Evolutionary conservation across 1,140 invertebrate species (phyloP), one percentile per base, ranked within the genome.

Genomic region (Anastrepha ludens): DNA sequence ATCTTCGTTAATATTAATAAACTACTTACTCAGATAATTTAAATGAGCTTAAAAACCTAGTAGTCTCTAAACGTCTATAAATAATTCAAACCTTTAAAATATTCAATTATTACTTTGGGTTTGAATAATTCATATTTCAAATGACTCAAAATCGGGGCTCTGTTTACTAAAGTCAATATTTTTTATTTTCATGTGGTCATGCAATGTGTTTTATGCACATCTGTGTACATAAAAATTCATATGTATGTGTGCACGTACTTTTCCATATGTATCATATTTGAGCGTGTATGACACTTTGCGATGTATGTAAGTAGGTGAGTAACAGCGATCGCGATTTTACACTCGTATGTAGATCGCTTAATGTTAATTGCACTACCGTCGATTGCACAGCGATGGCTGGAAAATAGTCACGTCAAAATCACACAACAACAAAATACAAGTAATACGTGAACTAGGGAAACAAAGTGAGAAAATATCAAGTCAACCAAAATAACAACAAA

Each of bases 291-390:
- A 47, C 70, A 74, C 39, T 74, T 74, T 44, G 39, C 39, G 70
- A 47, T 50, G 70, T 70, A 74, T 44, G 44, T 47, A 50, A 70
- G 39, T 74, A 74, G 29, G 70, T 74, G 70, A 74, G 41, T 74
- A 74, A 74, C 17, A 47, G 39, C 17, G 39, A 47, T 74, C 70
- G 47, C 70, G 70, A 74, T 74, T 74, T 74, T 17, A 74, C 11
- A 55, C 50, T 55, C 11, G 11, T 62, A 62, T 62, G 15, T 15
- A 74, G 44, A 74, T 50, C 70, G 70, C 44, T 74, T 47, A 74
- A 47, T 47, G 41, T 17, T 47, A 4, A 74, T 44, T 74, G 11
- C 39, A n/a, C 29, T 74, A 7, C 44, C 13, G 39, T 20, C n/a
- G 44, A 17, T 41, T 74, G n/a, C 70, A 47, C 70, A 3, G 70